Conservation (phyloP, 2,113 vertebrate species). For the Phaethon lepturus region DNA sequence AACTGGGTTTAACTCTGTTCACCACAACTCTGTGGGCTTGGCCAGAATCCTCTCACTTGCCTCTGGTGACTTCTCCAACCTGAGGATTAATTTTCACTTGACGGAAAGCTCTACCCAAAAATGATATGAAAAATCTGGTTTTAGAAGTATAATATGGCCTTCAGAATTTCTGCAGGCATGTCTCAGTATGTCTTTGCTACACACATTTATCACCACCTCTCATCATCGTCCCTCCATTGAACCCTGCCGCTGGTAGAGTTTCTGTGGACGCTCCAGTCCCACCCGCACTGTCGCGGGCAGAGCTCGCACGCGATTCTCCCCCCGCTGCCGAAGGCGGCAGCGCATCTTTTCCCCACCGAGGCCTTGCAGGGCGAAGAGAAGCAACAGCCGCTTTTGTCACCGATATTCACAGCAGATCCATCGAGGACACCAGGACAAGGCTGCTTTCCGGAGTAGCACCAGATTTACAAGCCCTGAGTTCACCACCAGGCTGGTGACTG, state of each 20-base stretch:
- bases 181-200: background rate
- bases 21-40: too few relatives aligned
- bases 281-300: rapidly evolving
- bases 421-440: background rate
- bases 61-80: background rate
- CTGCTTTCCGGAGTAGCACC: background rate
- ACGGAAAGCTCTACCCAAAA: background rate
- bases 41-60: background rate
- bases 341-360: background rate
- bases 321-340: background rate
- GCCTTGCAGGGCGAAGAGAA: background rate
- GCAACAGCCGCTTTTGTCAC: background rate
- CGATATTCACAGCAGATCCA: background rate
- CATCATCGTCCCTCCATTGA: background rate
- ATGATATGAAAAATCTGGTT: background rate
- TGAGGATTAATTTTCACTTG: background rate
- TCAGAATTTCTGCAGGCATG: background rate
- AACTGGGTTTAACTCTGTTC: too few relatives aligned
- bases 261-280: background rate
- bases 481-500: background rate
- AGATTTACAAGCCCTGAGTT: background rate
- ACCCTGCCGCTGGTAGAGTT: background rate
- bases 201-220: background rate
- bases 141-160: background rate
- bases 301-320: background rate